These are phyloP conservation scores for Myripristis jacobus DNA, from an alignment of 2,797 vertebrate species.

Conservation along the genomic window DNA sequence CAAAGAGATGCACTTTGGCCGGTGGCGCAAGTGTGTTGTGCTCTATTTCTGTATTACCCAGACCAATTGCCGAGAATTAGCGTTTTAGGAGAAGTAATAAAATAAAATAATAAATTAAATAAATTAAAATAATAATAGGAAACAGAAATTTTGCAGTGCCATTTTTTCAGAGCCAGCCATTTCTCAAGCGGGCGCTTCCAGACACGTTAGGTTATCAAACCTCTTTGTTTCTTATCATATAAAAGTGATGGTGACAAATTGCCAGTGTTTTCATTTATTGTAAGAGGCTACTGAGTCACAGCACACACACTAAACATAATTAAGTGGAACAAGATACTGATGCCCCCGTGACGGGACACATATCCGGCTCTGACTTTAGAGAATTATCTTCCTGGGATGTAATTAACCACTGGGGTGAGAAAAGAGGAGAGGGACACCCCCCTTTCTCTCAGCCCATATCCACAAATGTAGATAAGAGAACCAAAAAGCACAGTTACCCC, in stretches of 20 bases:
- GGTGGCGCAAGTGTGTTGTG: constrained; percentile 46
- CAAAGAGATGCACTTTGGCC: constrained; percentile 68
- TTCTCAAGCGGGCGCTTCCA: not conserved
- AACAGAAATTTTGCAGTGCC: constrained; percentile 24
- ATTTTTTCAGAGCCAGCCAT: constrained; percentile 15
- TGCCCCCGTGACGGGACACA: constrained; percentile 1
- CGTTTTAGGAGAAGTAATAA: constrained; percentile 9
- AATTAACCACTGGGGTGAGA: constrained; percentile 48
- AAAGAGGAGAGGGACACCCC: constrained; percentile 32
- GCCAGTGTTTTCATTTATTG: constrained; percentile 36
- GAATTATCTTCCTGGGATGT: constrained; percentile 48
- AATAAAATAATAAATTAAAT: too few species aligned
- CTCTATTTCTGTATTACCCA: constrained; percentile 50
- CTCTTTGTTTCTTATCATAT: constrained; percentile 35
- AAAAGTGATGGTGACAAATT: constrained; percentile 25
- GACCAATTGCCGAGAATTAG: constrained; percentile 21
- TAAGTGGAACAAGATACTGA: constrained; percentile 44
- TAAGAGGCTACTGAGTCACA: constrained; percentile 58
- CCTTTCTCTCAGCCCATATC: constrained; percentile 56
- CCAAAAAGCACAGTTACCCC: constrained; percentile 68
- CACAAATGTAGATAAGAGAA: constrained; percentile 61
- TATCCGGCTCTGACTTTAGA: constrained; percentile 44
- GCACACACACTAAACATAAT: constrained; percentile 42
- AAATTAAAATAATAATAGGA: constrained; percentile 1
- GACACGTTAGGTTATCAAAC: constrained; percentile 38